These are phyloP conservation scores for Verasper variegatus DNA, from an alignment of 2,113 vertebrate species.

Conservation along the genomic window DNA sequence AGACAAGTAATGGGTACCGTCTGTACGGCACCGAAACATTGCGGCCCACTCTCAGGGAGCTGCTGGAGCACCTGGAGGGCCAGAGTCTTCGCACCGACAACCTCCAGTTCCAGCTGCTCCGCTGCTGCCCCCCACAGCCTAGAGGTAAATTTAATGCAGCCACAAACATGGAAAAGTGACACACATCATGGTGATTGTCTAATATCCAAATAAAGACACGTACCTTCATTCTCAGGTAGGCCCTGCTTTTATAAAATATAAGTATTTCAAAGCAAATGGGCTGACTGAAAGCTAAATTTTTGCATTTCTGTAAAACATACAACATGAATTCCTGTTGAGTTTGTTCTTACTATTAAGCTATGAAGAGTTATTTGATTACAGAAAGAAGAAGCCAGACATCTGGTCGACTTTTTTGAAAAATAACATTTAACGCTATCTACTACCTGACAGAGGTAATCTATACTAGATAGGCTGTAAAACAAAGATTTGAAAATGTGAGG, in stretches of 20 bases:
- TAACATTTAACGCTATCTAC: not conserved
- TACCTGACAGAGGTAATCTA: not conserved
- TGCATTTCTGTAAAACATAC: not conserved
- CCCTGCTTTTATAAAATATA: no score
- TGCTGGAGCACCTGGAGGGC: conserved; percentile 92
- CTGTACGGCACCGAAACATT: conserved; percentile 87
- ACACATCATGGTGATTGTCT: not conserved
- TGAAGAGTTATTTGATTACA: not conserved
- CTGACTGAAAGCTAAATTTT: no score
- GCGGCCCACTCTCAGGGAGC: conserved; percentile 85
- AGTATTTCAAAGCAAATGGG: no score
- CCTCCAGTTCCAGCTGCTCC: conserved; percentile 91
- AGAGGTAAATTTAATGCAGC: conserved; percentile 80
- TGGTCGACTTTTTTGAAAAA: not conserved
- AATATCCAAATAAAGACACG: not conserved
- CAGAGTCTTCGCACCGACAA: conserved; percentile 94
- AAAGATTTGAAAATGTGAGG: not conserved
- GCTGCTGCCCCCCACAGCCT: conserved; percentile 95
- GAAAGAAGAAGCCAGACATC: not conserved
- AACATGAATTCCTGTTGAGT: not conserved
- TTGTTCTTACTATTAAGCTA: not conserved
- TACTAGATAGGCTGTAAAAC: not conserved
- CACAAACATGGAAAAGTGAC: not conserved
- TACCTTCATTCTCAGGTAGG: no score
- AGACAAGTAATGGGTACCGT: conserved; percentile 82